Conservation (phyloP, 2,797 vertebrate genomes). For the Paedocypris micromegethes region DNA sequence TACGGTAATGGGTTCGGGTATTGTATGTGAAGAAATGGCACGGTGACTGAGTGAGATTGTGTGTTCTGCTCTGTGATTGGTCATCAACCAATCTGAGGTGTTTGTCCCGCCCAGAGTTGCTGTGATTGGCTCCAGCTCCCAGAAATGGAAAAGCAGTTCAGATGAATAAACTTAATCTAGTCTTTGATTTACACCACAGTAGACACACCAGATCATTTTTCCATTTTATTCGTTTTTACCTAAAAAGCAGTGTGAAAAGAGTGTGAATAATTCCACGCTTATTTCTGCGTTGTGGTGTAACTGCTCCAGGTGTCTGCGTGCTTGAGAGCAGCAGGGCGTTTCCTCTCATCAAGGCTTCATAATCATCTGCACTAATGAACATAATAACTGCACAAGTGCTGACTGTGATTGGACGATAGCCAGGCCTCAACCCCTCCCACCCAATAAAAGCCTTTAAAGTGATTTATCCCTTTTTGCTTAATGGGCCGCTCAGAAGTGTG, state of each 20-base stretch:
- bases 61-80: too few species aligned
- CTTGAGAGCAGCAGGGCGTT: conserved; percentile 32
- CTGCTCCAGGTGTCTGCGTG: conserved; percentile 29
- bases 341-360: conserved; percentile 40
- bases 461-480: conserved; percentile 42
- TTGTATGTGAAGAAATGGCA: too few species aligned
- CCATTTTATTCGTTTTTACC: too few species aligned
- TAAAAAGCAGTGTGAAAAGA: background rate
- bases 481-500: conserved; percentile 19
- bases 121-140: too few species aligned
- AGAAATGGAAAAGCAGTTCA: too few species aligned
- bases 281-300: conserved; percentile 19
- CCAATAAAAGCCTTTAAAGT: conserved; percentile 50
- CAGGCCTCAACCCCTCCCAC: conserved; percentile 32
- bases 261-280: conserved; percentile 29
- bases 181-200: too few species aligned
- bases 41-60: too few species aligned
- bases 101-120: too few species aligned
- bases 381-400: conserved; percentile 64
- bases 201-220: too few species aligned
- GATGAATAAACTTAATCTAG: too few species aligned
- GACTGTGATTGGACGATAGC: conserved; percentile 45
- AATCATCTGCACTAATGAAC: conserved; percentile 72
- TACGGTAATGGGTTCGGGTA: too few species aligned
- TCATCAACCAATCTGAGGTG: too few species aligned